phyloP scores from a whole-genome alignment of 1,140 invertebrate genomes.

The Dendroctonus ponderosae region DNA sequence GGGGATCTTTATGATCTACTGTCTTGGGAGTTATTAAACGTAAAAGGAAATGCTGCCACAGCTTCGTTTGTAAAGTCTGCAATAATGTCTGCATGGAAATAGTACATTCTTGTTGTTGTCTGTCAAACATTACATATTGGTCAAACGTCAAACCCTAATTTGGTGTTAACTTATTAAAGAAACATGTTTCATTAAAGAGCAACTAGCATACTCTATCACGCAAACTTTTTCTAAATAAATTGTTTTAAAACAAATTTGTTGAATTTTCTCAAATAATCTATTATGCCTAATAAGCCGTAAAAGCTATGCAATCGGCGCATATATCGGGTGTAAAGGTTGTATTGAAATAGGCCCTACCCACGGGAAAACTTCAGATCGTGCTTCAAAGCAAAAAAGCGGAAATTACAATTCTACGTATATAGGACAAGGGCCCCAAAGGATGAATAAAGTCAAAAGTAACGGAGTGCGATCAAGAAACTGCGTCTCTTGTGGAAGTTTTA shows the following conservation, averaged over 20 bases:
- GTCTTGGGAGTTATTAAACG: background rate
- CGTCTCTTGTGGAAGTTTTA: conserved; percentile 14
- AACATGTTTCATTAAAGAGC: too few species aligned
- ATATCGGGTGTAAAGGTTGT: conserved; percentile 34
- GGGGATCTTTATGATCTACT: conserved; percentile 6
- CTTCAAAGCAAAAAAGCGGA: conserved; percentile 38
- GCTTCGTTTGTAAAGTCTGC: too few species aligned
- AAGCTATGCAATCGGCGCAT: conserved; percentile 21
- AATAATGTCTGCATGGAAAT: too few species aligned
- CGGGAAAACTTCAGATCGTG: conserved; percentile 38
- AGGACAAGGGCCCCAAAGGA: conserved; percentile 45
- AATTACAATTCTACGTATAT: conserved; percentile 41
- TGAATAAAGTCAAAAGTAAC: conserved; percentile 49
- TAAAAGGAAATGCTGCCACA: background rate
- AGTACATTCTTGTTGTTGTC: too few species aligned
- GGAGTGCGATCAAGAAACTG: conserved; percentile 32
- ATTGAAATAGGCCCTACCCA: conserved; percentile 45
- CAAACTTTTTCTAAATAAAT: too few species aligned
- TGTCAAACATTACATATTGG: too few species aligned
- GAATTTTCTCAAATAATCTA: conserved; percentile 4
- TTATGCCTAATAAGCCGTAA: conserved; percentile 20
- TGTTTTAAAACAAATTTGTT: conserved; percentile 10
- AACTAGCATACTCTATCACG: too few species aligned
- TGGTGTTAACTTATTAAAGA: too few species aligned
- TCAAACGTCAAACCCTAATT: too few species aligned